Evolutionary conservation across 2,113 vertebrate species (phyloP).

Genomic region (Haemorhous mexicanus): DNA sequence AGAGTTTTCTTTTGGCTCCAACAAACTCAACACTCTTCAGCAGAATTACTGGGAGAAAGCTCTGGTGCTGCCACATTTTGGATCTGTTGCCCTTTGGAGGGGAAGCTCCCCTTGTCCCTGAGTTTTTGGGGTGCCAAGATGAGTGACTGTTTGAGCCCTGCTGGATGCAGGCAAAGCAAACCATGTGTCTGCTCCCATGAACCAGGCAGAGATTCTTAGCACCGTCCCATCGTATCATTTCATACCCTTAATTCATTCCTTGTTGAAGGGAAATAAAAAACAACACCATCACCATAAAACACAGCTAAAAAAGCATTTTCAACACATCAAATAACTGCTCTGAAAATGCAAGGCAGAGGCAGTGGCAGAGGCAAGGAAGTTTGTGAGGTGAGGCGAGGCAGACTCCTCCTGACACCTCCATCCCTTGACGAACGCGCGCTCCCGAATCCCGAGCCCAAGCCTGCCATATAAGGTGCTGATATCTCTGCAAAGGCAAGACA

Average conservation of each 20-base stretch:
- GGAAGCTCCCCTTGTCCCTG: neutral
- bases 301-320: neutral
- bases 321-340: neutral
- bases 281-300: neutral
- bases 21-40: neutral
- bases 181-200: neutral
- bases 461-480: conserved; percentile 45
- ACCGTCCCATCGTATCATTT: neutral
- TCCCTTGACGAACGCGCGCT: neutral
- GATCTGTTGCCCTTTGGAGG: neutral
- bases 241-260: neutral
- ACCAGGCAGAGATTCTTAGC: neutral
- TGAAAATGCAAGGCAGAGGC: neutral
- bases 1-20: neutral
- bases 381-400: neutral
- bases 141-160: neutral
- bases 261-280: neutral
- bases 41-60: neutral
- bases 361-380: neutral
- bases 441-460: neutral
- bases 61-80: neutral
- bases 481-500: conserved; percentile 32
- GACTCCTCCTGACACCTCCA: conserved; percentile 35
- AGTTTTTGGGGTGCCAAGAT: neutral
- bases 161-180: neutral